Conservation (phyloP, 2,888 invertebrate genomes). For the Leptothorax acervorum region DNA sequence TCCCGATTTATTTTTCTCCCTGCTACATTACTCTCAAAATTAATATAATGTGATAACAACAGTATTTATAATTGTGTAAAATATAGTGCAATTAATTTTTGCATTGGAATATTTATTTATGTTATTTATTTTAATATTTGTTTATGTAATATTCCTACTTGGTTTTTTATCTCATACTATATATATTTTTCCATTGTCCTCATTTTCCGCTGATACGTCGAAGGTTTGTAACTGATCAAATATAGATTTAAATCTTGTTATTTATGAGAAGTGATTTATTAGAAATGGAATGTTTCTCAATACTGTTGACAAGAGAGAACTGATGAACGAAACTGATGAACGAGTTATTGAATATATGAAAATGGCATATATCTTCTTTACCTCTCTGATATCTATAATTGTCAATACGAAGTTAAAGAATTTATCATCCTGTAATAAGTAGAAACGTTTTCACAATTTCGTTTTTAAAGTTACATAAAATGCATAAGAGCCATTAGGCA, state of each 20-base stretch:
- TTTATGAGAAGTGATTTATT: constrained; percentile 18
- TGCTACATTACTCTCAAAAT: not conserved
- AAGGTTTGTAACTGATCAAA: constrained; percentile 14
- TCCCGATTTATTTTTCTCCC: not conserved
- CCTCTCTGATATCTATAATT: not conserved
- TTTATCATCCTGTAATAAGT: not conserved
- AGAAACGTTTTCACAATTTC: not conserved
- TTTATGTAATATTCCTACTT: not conserved
- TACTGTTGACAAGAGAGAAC: constrained; percentile 15
- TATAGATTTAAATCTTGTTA: constrained; percentile 20
- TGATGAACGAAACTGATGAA: constrained; percentile 28
- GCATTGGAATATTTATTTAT: not conserved
- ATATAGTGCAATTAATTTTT: constrained; percentile 27
- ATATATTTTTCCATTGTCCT: not conserved
- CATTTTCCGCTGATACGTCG: not conserved
- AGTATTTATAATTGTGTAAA: not conserved
- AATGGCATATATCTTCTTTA: constrained; percentile 8
- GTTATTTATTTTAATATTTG: constrained; percentile 10
- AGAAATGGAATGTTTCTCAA: not conserved
- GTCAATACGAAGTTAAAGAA: not conserved
- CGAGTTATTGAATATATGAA: constrained; percentile 6
- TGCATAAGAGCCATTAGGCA: not conserved
- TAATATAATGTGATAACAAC: not conserved
- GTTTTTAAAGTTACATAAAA: not conserved
- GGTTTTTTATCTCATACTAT: not conserved